These are phyloP conservation scores for Rotaria magnacalcarata DNA, from an alignment of 2,888 invertebrate species.

Conservation along the genomic window DNA sequence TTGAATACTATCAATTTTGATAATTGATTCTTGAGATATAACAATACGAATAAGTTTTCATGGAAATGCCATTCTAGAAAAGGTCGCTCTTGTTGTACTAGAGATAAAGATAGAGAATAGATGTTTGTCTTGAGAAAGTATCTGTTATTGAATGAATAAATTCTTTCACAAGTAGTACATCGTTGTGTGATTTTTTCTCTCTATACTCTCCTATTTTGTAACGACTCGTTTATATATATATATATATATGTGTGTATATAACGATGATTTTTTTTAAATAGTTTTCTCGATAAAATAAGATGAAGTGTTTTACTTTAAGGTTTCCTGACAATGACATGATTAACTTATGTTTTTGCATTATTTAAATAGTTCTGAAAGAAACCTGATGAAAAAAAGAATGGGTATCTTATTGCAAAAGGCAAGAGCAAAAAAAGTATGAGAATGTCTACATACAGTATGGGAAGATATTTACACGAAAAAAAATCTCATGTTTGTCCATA, in stretches of 20 bases:
- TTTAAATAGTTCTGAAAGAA: slow-evolving; percentile 13
- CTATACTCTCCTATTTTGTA: too few species aligned
- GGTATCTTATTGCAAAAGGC: slow-evolving; percentile 3
- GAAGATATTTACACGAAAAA: slow-evolving; percentile 17
- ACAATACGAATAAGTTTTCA: slow-evolving; percentile 29
- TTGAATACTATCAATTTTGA: slow-evolving; percentile 23
- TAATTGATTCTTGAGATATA: slow-evolving; percentile 26
- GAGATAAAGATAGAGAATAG: neutral
- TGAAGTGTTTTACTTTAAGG: neutral
- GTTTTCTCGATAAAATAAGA: neutral
- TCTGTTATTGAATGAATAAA: slow-evolving; percentile 8
- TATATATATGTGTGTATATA: neutral
- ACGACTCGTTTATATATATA: too few species aligned
- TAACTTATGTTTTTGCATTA: neutral
- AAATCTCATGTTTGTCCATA: slow-evolving; percentile 10
- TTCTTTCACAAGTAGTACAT: neutral
- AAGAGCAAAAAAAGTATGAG: neutral
- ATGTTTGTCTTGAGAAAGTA: neutral
- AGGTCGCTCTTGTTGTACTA: neutral
- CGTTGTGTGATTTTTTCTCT: neutral
- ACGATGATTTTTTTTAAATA: neutral
- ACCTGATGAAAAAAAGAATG: neutral
- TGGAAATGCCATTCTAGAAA: slow-evolving; percentile 11
- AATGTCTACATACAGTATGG: neutral
- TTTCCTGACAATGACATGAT: neutral